Conservation (phyloP, 2,797 vertebrate genomes). For the Halcyon badia region DNA sequence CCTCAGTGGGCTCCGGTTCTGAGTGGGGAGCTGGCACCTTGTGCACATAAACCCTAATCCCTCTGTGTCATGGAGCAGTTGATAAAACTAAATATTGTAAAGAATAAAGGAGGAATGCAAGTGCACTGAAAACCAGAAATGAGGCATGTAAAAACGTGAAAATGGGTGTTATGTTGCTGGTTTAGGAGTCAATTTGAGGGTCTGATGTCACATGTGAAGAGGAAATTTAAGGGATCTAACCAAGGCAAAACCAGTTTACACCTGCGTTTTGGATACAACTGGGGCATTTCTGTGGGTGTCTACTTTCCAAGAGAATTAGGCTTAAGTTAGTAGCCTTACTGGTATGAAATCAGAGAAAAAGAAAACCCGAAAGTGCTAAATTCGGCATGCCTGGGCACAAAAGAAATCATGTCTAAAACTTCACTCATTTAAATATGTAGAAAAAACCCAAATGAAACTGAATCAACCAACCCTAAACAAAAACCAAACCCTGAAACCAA, state of each 20-base stretch:
- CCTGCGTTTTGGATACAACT: neutral
- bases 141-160: rapidly evolving
- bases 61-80: neutral
- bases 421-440: neutral
- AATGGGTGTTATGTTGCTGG: neutral
- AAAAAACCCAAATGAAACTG: neutral
- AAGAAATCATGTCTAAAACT: neutral
- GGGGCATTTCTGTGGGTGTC: neutral
- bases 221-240: neutral
- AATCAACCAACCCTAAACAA: neutral
- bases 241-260: neutral
- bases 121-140: neutral
- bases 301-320: neutral
- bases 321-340: neutral
- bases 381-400: neutral
- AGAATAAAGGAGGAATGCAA: rapidly evolving
- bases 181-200: neutral
- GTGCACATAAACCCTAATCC: neutral
- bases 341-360: neutral
- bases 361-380: neutral
- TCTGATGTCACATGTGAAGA: neutral
- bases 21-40: neutral
- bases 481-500: neutral
- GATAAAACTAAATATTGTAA: neutral
- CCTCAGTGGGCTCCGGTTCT: neutral